Evolutionary conservation across 2,113 vertebrate species (phyloP).

Genomic region (Poeciliopsis prolifica): DNA sequence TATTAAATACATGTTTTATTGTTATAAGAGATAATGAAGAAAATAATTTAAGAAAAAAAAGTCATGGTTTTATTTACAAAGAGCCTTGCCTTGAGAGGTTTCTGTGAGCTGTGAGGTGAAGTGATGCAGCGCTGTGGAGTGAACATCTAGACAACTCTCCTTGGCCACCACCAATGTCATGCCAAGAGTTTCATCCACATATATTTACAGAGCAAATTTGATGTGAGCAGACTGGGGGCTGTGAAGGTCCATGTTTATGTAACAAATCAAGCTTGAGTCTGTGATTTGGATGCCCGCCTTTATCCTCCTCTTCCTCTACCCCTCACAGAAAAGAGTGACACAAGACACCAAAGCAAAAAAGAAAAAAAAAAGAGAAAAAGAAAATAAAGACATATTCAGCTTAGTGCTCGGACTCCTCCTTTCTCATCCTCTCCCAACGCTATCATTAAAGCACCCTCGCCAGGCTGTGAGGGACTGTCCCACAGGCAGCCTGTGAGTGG

Average conservation of each 20-base stretch:
- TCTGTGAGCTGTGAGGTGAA: conserved; percentile 44
- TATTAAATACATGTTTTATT: neutral
- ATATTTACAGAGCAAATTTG: conserved; percentile 68
- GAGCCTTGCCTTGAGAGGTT: conserved; percentile 55
- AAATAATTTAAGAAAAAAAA: neutral
- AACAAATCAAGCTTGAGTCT: conserved; percentile 73
- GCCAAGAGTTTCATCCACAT: conserved; percentile 53
- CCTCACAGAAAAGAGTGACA: conserved; percentile 71
- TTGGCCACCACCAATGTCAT: conserved; percentile 68
- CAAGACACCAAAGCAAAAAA: conserved; percentile 67
- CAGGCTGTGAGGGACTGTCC: conserved; percentile 53
- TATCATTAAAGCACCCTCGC: conserved; percentile 66
- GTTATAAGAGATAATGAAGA: neutral
- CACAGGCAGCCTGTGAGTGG: conserved; percentile 74
- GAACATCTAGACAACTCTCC: conserved; percentile 67
- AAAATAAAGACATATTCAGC: conserved; percentile 55
- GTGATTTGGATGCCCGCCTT: conserved; percentile 65
- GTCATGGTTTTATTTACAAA: conserved; percentile 1
- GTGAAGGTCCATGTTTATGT: conserved; percentile 74
- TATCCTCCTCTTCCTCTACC: conserved; percentile 35
- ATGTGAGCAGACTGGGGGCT: conserved; percentile 71
- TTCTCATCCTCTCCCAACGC: conserved; percentile 43
- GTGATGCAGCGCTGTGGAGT: conserved; percentile 46
- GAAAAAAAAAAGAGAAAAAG: conserved; percentile 42
- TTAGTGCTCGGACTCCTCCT: conserved; percentile 54